These are phyloP conservation scores for Cephalopachus bancanus DNA, from an alignment of 2,797 vertebrate species.

Conservation along the genomic window DNA sequence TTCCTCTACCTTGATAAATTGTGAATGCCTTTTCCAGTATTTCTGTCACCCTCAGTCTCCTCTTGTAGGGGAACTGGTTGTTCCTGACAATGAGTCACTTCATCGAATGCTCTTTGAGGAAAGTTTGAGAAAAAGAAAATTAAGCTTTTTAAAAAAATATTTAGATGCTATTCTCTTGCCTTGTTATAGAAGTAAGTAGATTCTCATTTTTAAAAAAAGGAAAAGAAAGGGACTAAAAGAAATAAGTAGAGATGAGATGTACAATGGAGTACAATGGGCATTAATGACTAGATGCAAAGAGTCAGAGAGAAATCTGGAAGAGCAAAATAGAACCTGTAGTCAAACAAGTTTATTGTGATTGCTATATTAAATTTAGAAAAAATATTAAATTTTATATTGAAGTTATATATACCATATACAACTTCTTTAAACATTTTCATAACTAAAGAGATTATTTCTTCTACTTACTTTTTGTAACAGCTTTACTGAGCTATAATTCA, in stretches of 20 bases:
- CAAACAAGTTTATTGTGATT: neutral
- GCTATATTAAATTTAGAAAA: neutral
- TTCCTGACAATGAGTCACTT: conserved; percentile 7
- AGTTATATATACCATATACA: neutral
- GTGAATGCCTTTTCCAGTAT: neutral
- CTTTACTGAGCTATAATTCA: neutral
- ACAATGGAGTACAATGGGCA: too few relatives aligned
- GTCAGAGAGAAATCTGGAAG: neutral
- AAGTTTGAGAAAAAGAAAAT: conserved; percentile 25
- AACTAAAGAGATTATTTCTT: neutral
- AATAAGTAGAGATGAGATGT: neutral
- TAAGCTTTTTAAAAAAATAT: neutral
- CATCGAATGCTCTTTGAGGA: neutral
- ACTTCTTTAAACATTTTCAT: neutral
- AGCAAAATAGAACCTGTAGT: neutral
- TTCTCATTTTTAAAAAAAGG: neutral
- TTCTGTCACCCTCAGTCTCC: neutral
- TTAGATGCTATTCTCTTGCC: neutral
- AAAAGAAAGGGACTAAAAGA: neutral
- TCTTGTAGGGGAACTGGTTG: neutral
- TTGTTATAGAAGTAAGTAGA: neutral
- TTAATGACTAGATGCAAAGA: neutral
- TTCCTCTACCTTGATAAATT: neutral
- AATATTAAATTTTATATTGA: conserved; percentile 15
- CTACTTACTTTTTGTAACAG: neutral